Evolutionary conservation across 2,888 invertebrate genomes (phyloP).

Genomic region (Plebejus argus): DNA sequence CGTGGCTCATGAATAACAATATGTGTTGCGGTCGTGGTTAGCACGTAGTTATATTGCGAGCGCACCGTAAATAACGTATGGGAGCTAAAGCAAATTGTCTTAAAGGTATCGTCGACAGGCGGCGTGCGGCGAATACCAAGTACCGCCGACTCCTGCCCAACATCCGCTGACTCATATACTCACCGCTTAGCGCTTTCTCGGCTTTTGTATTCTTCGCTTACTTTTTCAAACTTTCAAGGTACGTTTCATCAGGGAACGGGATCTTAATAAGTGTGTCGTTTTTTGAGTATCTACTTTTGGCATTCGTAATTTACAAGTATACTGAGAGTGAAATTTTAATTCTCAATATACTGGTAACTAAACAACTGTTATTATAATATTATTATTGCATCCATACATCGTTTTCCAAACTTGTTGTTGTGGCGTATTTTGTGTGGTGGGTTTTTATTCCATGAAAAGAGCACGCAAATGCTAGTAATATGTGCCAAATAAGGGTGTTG

Average conservation of each 20-base stretch:
- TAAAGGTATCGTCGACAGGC: conserved; percentile 54
- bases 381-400: no score
- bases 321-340: no score
- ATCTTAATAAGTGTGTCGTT: no score
- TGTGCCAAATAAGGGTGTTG: not conserved
- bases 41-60: conserved; percentile 10
- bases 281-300: no score
- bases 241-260: no score
- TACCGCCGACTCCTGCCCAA: conserved; percentile 54
- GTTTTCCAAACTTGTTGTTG: no score
- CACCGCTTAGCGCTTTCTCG: conserved; percentile 54
- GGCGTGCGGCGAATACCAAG: conserved; percentile 63
- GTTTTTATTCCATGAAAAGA: not conserved
- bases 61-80: conserved; percentile 24
- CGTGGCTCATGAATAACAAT: conserved; percentile 23
- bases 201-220: not conserved
- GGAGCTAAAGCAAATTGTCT: conserved; percentile 45
- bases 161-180: conserved; percentile 71
- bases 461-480: not conserved
- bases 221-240: conserved; percentile 38
- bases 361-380: no score
- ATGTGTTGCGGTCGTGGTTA: conserved; percentile 17
- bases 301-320: no score
- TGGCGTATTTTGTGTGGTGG: no score
- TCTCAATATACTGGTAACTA: no score